Base-by-base conservation (phyloP, 2,888 invertebrate genomes). In the Eupithecia inturbata region DNA sequence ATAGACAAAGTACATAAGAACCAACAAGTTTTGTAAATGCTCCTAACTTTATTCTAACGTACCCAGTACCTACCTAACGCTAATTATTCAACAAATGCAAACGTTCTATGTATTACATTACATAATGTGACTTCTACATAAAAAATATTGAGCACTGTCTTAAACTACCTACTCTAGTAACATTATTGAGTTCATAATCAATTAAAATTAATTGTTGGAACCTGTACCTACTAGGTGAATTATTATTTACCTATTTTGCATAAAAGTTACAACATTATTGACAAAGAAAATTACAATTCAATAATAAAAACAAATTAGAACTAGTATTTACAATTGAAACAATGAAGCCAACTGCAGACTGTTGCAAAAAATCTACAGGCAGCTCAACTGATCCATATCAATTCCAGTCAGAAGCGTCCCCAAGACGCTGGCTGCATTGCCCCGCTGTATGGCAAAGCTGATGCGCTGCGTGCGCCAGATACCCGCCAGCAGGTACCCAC, bases 101-200 rank as follows among this genome's bases (percentile, higher is more conserved):
- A 64, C 49, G n/a, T 53, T 53, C 22, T 53, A 53, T n/a, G n/a
- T n/a, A n/a, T n/a, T n/a, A n/a, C n/a, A n/a, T 9, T 41, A 28
- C 12, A 36, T 33, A 70, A 10, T 66, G 63, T 69, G 69, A 41
- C 19, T n/a, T 66, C 39, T 66, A 74, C n/a, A n/a, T 67, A 60
- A 45, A n/a, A 68, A 75, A 75, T 66, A 72, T 77, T 77, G 72
- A 77, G 75, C 74, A 74, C 71, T 67, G 63, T 57, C 57, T 14
- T 57, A 57, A 4, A 57, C 57, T 57, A 57, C 26, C 57, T 57
- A 57, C 57, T 9, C 53, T 53, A 53, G 49, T 53, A 57, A 57
- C 57, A 57, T 22, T 22, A 53, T 57, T 57, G 57, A 57, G 57
- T 57, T 26, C 26, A 57, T 57, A 14, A 57, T 57, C 22, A 57